Evolutionary conservation across 2,797 vertebrate species (phyloP), one percentile per base, ranked within the genome.

Genomic region (Myripristis murdjan): DNA sequence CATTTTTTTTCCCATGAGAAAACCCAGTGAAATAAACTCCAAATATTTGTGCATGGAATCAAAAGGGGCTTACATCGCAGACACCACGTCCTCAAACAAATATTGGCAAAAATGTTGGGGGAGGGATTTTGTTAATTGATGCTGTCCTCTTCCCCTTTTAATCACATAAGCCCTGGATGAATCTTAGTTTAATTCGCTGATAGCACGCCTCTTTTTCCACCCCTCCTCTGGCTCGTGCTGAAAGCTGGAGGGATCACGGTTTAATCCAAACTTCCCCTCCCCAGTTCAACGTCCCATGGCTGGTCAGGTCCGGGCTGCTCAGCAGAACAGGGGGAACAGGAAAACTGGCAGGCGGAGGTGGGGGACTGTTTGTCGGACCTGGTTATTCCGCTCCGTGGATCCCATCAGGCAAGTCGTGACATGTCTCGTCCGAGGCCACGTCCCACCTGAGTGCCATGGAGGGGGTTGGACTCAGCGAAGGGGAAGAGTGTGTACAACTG

Each of bases 81-180:
- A 87, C 90, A 81, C 82, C 86, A 90, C 79, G 84, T 89, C 81
- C 86, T 90, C 87, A 89, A 91, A 89, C 89, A 92, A 91, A 93
- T 90, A 90, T 87, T 89, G 86, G 90, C 68, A 69, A 88, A 93
- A 91, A 84, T 84, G 87, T 87, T 90, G 82, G 83, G 83, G 81
- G n/a, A 85, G 85, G 88, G 91, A 91, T 93, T 92, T 92, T 90
- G 91, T 92, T 93, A 91, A 91, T 92, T 93, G 91, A 93, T 90
- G 88, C 85, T 87, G 85, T 90, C 87, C 89, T 92, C 87, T 89
- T 92, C 90, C 86, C 91, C 86, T 92, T 91, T 89, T 93, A 93
- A 94, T 94, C 92, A 85, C 90, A 91, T 92, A 92, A 93, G 85
- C 92, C 89, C 84, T 77, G 87, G 87, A 88, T 89, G 92, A 94